phyloP scores from a whole-genome alignment of 1,140 invertebrate genomes.

The Cepaea nemoralis region DNA sequence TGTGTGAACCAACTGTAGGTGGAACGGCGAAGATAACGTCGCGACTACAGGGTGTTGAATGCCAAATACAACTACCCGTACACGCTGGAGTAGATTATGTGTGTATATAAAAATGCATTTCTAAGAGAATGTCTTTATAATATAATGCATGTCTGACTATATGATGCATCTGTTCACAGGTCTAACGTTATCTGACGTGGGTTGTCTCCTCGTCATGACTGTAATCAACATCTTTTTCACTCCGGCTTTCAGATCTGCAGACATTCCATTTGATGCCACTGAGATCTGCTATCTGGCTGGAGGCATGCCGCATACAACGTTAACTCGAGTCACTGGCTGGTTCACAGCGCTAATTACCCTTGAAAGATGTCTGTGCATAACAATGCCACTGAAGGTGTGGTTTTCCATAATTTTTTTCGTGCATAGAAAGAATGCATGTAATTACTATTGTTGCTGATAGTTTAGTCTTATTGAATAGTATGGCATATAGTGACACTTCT shows the following conservation, averaged over 20 bases:
- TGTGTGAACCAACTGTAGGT: no score
- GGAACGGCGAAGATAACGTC: no score
- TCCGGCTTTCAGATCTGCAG: background rate
- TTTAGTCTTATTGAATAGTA: no score
- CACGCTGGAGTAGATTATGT: no score
- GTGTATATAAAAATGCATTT: no score
- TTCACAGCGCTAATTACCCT: conserved; percentile 25
- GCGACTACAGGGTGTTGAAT: no score
- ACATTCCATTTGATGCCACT: conserved; percentile 17
- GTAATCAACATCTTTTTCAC: background rate
- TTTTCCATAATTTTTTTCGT: no score
- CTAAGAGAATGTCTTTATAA: no score
- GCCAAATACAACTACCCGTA: no score
- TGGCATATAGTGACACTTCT: no score
- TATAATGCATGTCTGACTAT: background rate
- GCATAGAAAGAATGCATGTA: no score
- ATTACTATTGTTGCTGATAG: no score
- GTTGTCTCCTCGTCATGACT: background rate
- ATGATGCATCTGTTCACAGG: background rate
- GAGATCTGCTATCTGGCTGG: conserved; percentile 19
- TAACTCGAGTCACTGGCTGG: conserved; percentile 22
- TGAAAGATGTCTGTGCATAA: conserved; percentile 11
- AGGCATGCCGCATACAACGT: conserved; percentile 5
- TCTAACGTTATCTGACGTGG: background rate
- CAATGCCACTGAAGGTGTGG: conserved; percentile 7